These are phyloP conservation scores for Maniola hyperantus DNA, from an alignment of 2,888 invertebrate genomes.

Conservation along the genomic window DNA sequence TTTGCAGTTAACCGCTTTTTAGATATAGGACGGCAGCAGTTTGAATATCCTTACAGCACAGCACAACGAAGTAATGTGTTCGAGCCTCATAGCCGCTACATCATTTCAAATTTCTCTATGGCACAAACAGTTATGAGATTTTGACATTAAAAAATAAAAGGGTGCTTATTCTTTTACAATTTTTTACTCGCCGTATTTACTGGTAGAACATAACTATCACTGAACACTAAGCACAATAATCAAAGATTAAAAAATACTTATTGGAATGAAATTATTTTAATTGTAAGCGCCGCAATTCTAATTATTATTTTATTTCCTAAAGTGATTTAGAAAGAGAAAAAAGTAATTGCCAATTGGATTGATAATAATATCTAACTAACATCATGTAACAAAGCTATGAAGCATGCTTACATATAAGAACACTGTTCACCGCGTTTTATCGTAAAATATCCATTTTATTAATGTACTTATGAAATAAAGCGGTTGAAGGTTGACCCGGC, in stretches of 20 bases:
- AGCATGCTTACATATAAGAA: conserved; percentile 35
- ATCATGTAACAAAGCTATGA: conserved; percentile 29
- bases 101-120: not conserved
- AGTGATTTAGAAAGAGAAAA: not conserved
- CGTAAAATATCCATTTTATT: conserved; percentile 18
- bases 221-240: not conserved
- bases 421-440: conserved; percentile 37
- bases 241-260: not conserved
- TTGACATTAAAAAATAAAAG: not conserved
- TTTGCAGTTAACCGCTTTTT: too few species aligned
- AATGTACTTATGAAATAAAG: conserved; percentile 13
- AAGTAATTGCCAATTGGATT: conserved; percentile 3
- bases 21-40: too few species aligned
- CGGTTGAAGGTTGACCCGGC: conserved; percentile 24
- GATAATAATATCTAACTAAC: conserved; percentile 12
- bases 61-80: not conserved
- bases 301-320: not conserved
- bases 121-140: not conserved
- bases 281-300: not conserved
- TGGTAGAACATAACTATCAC: not conserved
- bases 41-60: too few species aligned
- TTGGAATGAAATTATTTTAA: not conserved
- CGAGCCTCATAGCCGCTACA: not conserved
- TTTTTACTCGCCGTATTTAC: not conserved
- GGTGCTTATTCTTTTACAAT: not conserved